Evolutionary conservation across 2,888 invertebrate genomes (phyloP).

Genomic region (Oscheius sp.): DNA sequence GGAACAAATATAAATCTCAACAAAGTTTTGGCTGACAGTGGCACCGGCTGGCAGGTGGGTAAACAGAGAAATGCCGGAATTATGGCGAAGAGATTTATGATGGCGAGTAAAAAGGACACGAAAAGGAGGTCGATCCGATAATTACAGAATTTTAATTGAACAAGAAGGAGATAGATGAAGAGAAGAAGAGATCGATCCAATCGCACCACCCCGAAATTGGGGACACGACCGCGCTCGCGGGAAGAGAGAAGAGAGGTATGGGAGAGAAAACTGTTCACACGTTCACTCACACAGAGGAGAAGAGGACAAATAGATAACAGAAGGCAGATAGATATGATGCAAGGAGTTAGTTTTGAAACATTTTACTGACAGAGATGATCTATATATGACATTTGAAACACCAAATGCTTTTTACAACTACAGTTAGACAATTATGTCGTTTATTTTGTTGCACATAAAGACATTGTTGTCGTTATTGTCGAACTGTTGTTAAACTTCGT

Average conservation of each 20-base stretch:
- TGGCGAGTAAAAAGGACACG: neutral
- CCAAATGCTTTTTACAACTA: too few relatives aligned
- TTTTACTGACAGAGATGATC: too few relatives aligned
- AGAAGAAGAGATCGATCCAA: slow-evolving; percentile 21
- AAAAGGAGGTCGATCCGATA: neutral
- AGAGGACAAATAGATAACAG: neutral
- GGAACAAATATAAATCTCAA: neutral
- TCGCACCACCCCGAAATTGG: slow-evolving; percentile 23
- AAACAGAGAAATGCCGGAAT: slow-evolving; percentile 4
- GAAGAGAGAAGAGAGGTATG: neutral
- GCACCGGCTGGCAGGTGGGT: slow-evolving; percentile 10
- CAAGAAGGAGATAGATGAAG: neutral
- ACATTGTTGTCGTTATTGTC: too few relatives aligned
- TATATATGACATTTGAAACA: too few relatives aligned
- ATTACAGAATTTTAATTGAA: neutral
- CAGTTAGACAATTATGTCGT: too few relatives aligned
- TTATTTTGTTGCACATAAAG: too few relatives aligned
- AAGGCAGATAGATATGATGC: neutral
- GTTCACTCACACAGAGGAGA: neutral
- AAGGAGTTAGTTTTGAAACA: too few relatives aligned
- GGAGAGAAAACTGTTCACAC: too few relatives aligned
- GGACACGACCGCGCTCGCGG: slow-evolving; percentile 12
- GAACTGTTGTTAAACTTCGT: too few relatives aligned
- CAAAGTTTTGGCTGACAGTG: neutral
- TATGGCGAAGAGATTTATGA: too few relatives aligned